phyloP scores from a whole-genome alignment of 35 echinoderm and acorn worm genomes.

The Chiridota heheva region DNA sequence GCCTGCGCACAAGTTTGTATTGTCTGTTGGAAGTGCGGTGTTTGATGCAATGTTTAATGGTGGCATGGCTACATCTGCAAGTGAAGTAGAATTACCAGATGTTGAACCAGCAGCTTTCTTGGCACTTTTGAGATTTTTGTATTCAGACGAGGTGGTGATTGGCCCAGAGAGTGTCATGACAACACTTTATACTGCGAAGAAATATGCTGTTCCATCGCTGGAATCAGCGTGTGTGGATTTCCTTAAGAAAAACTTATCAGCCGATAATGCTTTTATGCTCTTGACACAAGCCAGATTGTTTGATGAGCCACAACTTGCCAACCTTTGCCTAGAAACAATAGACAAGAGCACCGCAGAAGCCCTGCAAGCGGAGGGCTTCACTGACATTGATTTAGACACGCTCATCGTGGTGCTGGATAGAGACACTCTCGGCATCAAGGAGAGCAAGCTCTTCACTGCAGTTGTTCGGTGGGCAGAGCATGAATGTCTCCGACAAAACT shows the following conservation, averaged over 20 bases:
- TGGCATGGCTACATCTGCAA: conserved; percentile 93
- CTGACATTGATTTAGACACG: conserved; percentile 92
- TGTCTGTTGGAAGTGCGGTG: conserved; percentile 94
- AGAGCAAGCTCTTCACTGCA: conserved; percentile 90
- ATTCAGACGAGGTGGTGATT: conserved; percentile 92
- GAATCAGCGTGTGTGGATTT: conserved; percentile 98
- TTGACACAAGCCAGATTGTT: conserved; percentile 91
- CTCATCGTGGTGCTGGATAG: conserved; percentile 84
- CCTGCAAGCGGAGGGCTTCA: conserved; percentile 87
- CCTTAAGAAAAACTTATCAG: conserved; percentile 84
- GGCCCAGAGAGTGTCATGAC: conserved; percentile 96
- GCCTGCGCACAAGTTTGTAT: conserved; percentile 98
- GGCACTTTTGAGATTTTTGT: conserved; percentile 81
- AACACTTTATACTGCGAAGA: conserved; percentile 96
- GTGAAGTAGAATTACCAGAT: conserved; percentile 92
- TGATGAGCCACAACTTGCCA: conserved; percentile 96
- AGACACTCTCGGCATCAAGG: conserved; percentile 90
- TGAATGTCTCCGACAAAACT: conserved; percentile 66
- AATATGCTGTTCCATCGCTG: conserved; percentile 89
- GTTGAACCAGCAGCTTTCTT: conserved; percentile 93
- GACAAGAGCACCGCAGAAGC: conserved; percentile 94
- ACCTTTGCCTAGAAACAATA: conserved; percentile 92
- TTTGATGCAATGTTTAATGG: conserved; percentile 99
- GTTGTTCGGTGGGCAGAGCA: conserved; percentile 85
- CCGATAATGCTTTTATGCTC: conserved; percentile 97